Evolutionary conservation across 2,797 vertebrate genomes (phyloP).

Genomic region (Caiman crocodilus): DNA sequence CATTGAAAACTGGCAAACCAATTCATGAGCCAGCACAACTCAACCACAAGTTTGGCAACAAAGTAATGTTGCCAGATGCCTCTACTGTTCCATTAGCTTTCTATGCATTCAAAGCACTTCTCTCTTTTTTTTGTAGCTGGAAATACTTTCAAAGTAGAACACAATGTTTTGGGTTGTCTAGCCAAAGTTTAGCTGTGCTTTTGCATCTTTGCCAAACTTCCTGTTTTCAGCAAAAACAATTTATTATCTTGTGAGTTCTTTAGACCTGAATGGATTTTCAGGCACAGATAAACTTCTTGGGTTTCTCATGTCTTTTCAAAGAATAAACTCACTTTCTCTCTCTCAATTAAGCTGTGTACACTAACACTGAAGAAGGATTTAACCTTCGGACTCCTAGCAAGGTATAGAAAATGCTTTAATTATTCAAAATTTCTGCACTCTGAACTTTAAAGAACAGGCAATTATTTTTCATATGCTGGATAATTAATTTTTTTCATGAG

Average conservation of each 20-base stretch:
- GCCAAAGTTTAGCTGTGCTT: slow-evolving; percentile 83
- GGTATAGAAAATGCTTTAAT: slow-evolving; percentile 77
- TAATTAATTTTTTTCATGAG: slow-evolving; percentile 73
- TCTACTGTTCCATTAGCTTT: slow-evolving; percentile 78
- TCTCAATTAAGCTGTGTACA: slow-evolving; percentile 66
- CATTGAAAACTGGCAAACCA: slow-evolving; percentile 80
- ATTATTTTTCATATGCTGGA: slow-evolving; percentile 54
- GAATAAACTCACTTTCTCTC: slow-evolving; percentile 72
- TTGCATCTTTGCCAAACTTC: slow-evolving; percentile 84
- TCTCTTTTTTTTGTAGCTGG: slow-evolving; percentile 54
- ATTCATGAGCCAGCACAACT: slow-evolving; percentile 70
- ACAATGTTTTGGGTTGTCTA: slow-evolving; percentile 78
- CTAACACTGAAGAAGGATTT: slow-evolving; percentile 68
- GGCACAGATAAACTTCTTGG: slow-evolving; percentile 75
- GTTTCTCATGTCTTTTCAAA: slow-evolving; percentile 72
- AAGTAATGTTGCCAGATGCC: slow-evolving; percentile 77
- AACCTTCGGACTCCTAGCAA: slow-evolving; percentile 75
- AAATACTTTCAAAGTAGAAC: slow-evolving; percentile 81
- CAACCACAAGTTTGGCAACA: slow-evolving; percentile 79
- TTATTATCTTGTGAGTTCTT: slow-evolving; percentile 89
- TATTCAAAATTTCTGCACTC: slow-evolving; percentile 70
- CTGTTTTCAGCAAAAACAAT: slow-evolving; percentile 89
- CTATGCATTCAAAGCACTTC: slow-evolving; percentile 82
- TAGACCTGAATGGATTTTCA: slow-evolving; percentile 77
- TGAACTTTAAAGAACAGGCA: slow-evolving; percentile 70